Conservation (phyloP, 2,113 vertebrate species). For the Brienomyrus brachyistius region DNA sequence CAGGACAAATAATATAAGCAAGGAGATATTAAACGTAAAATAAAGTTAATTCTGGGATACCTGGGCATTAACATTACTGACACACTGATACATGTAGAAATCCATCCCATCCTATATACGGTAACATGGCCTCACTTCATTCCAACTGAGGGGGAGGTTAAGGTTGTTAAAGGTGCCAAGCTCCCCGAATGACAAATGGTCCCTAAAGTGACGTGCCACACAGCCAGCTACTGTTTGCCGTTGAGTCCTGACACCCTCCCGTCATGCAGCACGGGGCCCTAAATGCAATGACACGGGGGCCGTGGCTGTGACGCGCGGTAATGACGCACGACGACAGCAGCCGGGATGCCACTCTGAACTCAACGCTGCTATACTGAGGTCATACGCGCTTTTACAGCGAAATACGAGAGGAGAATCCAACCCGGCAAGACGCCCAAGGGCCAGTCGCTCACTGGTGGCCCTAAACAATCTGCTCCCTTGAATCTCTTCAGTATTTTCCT, state of each 20-base stretch:
- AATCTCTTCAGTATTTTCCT: neutral
- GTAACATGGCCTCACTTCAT: neutral
- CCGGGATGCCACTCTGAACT: neutral
- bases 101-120: neutral
- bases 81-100: neutral
- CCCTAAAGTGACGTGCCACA: neutral
- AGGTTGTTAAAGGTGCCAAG: neutral
- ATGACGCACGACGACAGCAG: slow-evolving; percentile 20
- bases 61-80: neutral
- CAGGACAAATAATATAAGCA: neutral
- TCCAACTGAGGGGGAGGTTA: neutral
- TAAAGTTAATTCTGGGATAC: neutral
- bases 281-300: neutral
- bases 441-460: neutral
- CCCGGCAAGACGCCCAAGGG: neutral
- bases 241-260: neutral
- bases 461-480: neutral
- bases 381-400: neutral
- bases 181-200: neutral
- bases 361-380: neutral
- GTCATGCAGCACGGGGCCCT: neutral
- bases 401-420: neutral
- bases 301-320: neutral
- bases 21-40: neutral
- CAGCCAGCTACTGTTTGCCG: neutral